Conservation (phyloP, 2,113 vertebrate species). For the Lophius piscatorius region DNA sequence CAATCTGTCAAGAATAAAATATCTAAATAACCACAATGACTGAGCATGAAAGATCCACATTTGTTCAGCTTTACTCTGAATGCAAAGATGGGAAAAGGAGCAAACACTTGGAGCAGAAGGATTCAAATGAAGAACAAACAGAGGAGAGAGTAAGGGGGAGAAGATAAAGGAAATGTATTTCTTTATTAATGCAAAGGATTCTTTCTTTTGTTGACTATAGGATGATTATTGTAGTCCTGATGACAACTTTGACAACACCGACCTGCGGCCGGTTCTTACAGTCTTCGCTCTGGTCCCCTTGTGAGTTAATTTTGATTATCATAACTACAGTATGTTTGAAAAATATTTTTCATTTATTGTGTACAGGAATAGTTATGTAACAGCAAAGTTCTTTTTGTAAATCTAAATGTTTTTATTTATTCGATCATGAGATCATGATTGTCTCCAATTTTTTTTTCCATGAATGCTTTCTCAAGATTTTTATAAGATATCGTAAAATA, state of each 20-base stretch:
- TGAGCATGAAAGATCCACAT: background rate
- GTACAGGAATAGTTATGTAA: constrained; percentile 28
- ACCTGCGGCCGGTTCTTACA: constrained; percentile 20
- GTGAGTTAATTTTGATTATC: constrained; percentile 20
- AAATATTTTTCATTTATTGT: constrained; percentile 36
- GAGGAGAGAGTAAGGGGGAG: background rate
- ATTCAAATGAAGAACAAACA: constrained; percentile 5
- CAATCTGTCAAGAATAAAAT: constrained; percentile 82
- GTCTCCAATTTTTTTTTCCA: constrained; percentile 45
- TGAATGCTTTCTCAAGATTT: constrained; percentile 40
- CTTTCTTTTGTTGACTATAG: constrained; percentile 33
- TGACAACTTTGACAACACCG: constrained; percentile 25
- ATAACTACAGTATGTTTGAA: constrained; percentile 27
- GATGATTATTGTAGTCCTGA: constrained; percentile 23
- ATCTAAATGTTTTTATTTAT: constrained; percentile 35
- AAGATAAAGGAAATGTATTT: background rate
- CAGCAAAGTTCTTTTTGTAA: constrained; percentile 41
- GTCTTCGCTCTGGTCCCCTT: constrained; percentile 19
- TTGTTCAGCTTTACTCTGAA: background rate
- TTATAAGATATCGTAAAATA: too few species aligned
- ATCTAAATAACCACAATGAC: constrained; percentile 13
- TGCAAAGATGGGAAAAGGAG: constrained; percentile 19
- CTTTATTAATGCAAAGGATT: too few species aligned
- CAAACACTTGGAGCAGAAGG: background rate
- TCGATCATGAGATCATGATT: constrained; percentile 22